phyloP scores from a whole-genome alignment of 1,140 invertebrate genomes.

The Alviniconcha marisindica region DNA sequence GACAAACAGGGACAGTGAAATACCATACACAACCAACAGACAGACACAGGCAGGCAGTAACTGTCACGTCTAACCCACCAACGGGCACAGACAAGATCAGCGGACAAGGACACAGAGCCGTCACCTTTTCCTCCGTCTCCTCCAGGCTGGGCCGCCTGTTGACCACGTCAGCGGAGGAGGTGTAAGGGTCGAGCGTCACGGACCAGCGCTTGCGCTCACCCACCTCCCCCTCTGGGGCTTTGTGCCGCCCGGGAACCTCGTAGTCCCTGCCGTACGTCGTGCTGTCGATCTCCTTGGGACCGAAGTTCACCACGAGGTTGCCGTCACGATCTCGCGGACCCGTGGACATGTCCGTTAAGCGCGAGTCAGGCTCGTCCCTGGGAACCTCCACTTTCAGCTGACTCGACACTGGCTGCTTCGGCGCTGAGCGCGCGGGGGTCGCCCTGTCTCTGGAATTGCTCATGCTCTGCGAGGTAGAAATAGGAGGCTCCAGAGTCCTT shows the following conservation, averaged over 20 bases:
- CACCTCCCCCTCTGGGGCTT: neutral
- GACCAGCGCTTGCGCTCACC: slow-evolving; percentile 54
- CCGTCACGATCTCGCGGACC: neutral
- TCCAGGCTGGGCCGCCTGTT: slow-evolving; percentile 41
- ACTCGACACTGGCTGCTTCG: too few relatives aligned
- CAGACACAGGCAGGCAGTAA: too few relatives aligned
- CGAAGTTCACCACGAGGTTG: slow-evolving; percentile 19
- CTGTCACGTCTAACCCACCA: too few relatives aligned
- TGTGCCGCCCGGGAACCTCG: slow-evolving; percentile 24
- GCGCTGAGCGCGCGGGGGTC: neutral
- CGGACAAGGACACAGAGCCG: too few relatives aligned
- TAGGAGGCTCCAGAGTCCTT: neutral
- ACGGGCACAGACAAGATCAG: too few relatives aligned
- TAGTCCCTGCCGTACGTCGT: slow-evolving; percentile 56
- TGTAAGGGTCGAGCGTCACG: slow-evolving; percentile 53
- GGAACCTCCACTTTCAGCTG: neutral
- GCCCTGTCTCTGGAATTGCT: neutral
- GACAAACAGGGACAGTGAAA: neutral
- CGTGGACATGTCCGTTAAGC: neutral
- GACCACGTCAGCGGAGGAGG: slow-evolving; percentile 51
- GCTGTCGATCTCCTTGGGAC: slow-evolving; percentile 48
- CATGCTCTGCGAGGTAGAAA: neutral
- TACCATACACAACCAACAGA: too few relatives aligned
- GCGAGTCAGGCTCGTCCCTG: neutral
- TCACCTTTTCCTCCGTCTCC: slow-evolving; percentile 49